Evolutionary conservation across 2,113 vertebrate genomes (phyloP), one percentile per base, ranked within the genome.

Genomic region (Petroica traversi): DNA sequence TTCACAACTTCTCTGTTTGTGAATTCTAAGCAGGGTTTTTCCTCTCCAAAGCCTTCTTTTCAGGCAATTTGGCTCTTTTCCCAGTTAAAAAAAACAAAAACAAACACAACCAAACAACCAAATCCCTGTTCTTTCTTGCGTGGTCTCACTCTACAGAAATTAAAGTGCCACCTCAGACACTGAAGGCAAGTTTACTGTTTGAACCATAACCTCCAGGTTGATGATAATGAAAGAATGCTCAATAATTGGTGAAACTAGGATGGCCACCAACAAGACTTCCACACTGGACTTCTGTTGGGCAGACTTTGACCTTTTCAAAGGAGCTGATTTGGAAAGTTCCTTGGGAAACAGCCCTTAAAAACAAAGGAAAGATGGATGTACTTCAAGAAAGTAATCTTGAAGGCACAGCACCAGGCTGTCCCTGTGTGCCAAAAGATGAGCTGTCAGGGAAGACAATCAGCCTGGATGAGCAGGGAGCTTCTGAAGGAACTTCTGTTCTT

Each of bases 371-470:
- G 48, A 36, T n/a, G 48, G 81, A 46, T 4, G 10, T 13, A 8
- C 26, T 71, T 71, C 11, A 36, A 9, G 38, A 26, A 36, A 62
- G 16, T 2, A 36, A 52, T 11, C 16, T 3, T 17, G 57, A 45
- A 33, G 22, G 26, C 57, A 25, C 20, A 22, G 57, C 55, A 72
- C 55, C 33, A 52, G 33, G 31, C 55, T 43, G 54, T 57, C 28
- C 62, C 41, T 57, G 4, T 2, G 22, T 25, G 62, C 62, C 36
- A 14, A 25, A 33, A 26, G 15, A 49, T 0, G 9, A 49, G 29
- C 29, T 19, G 9, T 3, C 0, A 0, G 36, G 46, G 33, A 17
- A 5, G 4, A 29, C 31, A 69, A 3, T 33, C 0, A 0, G 20
- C 38, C 55, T 61, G 38, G 67, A 11, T 31, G 48, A 43, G 46